Evolutionary conservation across 35 echinoderm and acorn worm genomes (phyloP), one percentile per base, ranked within the genome.

Genomic region (Ophiothrix spiculata): DNA sequence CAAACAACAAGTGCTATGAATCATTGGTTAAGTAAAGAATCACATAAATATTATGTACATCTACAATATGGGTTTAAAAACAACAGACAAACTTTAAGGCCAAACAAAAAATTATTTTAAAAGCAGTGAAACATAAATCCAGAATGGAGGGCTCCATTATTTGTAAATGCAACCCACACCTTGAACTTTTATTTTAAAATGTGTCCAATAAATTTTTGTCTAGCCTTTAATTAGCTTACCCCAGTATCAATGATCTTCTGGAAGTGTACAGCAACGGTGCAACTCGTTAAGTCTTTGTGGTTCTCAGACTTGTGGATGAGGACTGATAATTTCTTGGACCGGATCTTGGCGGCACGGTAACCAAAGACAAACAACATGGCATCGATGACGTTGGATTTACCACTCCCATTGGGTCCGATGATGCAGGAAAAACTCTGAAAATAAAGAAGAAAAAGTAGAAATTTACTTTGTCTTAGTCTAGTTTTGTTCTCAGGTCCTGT

Each of bases 321-420:
- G 3, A 99, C 96, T 0, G 96, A 94, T 17, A 99, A 82, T 54
- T 99, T 99, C 86, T 99, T 99, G 40, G 96, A 99, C 29, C 96
- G 42, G 86, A 99, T 99, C 84, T 99, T 99, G 76, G 91, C 77
- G 0, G 96, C 96, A 31, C 96, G 88, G 82, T 99, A 99, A n/a
- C 96, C 96, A 87, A 99, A 99, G 4, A 99, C 96, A 84, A 98
- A 99, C 81, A 99, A 80, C 96, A 99, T 99, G 34, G 96, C 86
- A 39, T 99, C 96, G 16, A 99, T 99, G 15, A 93, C 92, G 77
- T 99, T 99, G 42, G 96, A 99, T 45, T 99, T 99, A 15, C 96
- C 96, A 37, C 96, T 99, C 12, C 96, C 96, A 83, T 99, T 99
- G 11, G 96, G 96, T 79, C 96, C 96, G 35, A 99, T 93, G 42